Evolutionary conservation across 1,140 invertebrate genomes (phyloP).

Genomic region (Homarus americanus): DNA sequence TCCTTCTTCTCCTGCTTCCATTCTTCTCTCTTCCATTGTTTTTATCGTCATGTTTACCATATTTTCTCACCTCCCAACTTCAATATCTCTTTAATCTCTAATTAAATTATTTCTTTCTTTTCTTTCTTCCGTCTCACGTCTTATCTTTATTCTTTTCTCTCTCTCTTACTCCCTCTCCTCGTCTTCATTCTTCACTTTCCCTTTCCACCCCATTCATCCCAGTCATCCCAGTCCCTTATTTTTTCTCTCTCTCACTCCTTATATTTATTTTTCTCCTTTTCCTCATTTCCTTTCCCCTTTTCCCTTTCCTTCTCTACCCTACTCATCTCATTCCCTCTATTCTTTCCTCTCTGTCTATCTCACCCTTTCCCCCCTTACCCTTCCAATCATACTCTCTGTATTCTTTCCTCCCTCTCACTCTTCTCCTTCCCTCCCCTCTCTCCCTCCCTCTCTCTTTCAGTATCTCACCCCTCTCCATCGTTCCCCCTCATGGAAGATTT

Average conservation of each 20-base stretch:
- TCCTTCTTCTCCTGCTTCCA: neutral
- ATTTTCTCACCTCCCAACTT: neutral
- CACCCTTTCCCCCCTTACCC: neutral
- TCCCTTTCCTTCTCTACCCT: neutral
- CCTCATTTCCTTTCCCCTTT: neutral
- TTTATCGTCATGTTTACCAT: neutral
- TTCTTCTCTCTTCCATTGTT: neutral
- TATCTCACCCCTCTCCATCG: neutral
- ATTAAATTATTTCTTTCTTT: neutral
- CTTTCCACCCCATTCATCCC: neutral
- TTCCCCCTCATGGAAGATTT: slow-evolving; percentile 36
- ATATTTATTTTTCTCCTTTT: neutral
- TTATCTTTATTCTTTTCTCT: neutral
- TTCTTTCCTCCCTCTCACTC: neutral
- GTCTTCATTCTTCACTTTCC: neutral
- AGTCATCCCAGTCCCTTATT: too few species aligned
- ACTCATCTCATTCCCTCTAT: neutral
- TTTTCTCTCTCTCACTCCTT: neutral
- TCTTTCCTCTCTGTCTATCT: too few species aligned
- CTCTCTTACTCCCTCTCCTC: neutral
- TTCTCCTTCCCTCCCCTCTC: neutral
- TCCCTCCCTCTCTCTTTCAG: neutral
- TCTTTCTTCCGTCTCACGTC: neutral
- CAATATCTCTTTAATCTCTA: neutral
- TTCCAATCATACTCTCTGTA: neutral